phyloP scores from a whole-genome alignment of 2,113 vertebrate species.

The Emydocephalus ijimae region DNA sequence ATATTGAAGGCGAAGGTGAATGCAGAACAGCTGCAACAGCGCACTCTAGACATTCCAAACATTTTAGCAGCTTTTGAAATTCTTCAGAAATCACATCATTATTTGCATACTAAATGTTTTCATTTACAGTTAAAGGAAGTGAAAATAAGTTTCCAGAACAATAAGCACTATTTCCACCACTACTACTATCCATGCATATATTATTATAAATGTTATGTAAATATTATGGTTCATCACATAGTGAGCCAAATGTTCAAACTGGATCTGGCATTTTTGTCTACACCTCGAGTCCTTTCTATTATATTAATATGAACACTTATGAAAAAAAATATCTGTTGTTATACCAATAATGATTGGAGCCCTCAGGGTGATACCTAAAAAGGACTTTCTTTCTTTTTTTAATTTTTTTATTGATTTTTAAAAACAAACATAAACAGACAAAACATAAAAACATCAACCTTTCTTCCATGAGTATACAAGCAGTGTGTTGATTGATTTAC shows the following conservation, averaged over 20 bases:
- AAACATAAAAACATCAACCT: no score
- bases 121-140: not conserved
- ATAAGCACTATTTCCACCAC: not conserved
- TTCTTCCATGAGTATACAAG: no score
- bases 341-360: not conserved
- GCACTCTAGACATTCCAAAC: not conserved
- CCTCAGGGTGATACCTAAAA: not conserved
- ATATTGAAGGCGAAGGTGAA: not conserved
- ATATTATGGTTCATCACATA: not conserved
- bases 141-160: not conserved
- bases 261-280: not conserved
- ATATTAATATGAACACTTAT: not conserved
- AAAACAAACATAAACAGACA: no score
- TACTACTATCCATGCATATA: not conserved
- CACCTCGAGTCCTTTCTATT: not conserved
- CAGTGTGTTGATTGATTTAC: no score
- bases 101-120: not conserved
- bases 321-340: not conserved
- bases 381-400: not conserved
- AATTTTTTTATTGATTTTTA: no score
- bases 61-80: not conserved
- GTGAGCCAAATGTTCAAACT: not conserved
- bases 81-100: not conserved
- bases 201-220: not conserved
- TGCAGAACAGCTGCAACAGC: not conserved